Base-by-base conservation (phyloP, 2,113 vertebrate species). In the Perccottus glenii region DNA sequence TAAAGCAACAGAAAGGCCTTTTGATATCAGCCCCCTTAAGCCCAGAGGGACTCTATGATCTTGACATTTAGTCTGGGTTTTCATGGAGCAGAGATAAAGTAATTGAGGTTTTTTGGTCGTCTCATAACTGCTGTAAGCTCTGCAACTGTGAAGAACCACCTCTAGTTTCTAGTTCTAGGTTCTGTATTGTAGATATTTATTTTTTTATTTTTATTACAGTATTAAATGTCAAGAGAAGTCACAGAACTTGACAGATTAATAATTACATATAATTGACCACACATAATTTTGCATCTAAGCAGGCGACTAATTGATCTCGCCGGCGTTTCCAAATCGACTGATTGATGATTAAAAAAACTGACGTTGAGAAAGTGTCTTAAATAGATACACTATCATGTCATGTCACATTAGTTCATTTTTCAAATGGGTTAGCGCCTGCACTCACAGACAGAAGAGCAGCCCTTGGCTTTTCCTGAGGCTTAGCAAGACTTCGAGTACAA, bases 21-120 rank as follows among this genome's bases (percentile, higher is more conserved):
- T 93, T 93, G 90, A 92, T 90, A 90, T 88, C 82, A 73, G 80
- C 84, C 85, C 81, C 88, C 87, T 91, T 89, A 87, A 88, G 86
- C 82, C 90, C 85, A 77, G 84, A 82, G 85, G 88, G 77, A 87
- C 43, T 82, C 86, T 92, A 80, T 91, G 91, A 92, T 93, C 91
- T 92, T 94, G 93, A 93, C 91, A 94, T 93, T 94, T 93, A 86
- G 83, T 89, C 85, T 33, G 83, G 84, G 82, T 86, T 82, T 89
- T 90, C 80, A 75, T 86, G 85, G 85, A 75, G 71, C 76, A 80
- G 68, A 84, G 86, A 93, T 92, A 90, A 89, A 89, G 89, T 90
- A 90, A 90, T 87, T 84, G 78, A 86, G 84, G 56, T 83, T 57
- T 81, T 78, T 75, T 57, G 61, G 51, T 75, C 64, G 77, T 75